Percentiles rank a stretch among this genome's conserved stretches.
These are phyloP conservation scores for Melanargia galathea DNA, from an alignment of 2,888 invertebrate species.

Conservation along the genomic window DNA sequence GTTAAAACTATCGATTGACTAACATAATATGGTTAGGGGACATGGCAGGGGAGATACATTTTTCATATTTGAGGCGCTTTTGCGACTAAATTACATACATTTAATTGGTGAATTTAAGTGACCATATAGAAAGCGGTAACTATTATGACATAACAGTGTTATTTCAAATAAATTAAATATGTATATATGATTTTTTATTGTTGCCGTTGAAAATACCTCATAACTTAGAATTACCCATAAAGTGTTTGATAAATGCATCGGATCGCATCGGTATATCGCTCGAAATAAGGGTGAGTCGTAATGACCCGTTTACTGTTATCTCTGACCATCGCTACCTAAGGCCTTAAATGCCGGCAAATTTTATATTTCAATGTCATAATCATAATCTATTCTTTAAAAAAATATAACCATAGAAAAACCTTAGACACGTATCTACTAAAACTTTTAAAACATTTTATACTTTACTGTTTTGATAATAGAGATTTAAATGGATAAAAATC, in stretches of 20 bases:
- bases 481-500: slow-evolving; percentile 43
- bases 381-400: slow-evolving; percentile 52
- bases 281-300: slow-evolving; percentile 66
- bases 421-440: slow-evolving; percentile 2
- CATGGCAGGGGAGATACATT: no score
- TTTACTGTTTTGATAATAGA: slow-evolving; percentile 37
- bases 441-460: slow-evolving; percentile 26
- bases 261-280: slow-evolving; percentile 60
- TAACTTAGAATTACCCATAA: no score
- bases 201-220: no score
- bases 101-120: no score
- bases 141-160: no score
- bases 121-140: no score
- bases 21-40: no score
- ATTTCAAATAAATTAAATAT: no score
- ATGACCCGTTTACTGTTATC: slow-evolving; percentile 76
- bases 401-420: slow-evolving; percentile 31
- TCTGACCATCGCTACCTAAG: slow-evolving; percentile 66
- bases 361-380: slow-evolving; percentile 78
- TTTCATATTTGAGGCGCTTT: no score
- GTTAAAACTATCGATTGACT: no score
- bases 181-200: no score
- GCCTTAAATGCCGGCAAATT: slow-evolving; percentile 70
- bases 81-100: no score
- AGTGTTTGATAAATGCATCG: slow-evolving; percentile 68